Percentiles rank a stretch among this genome's conserved stretches.
These are phyloP conservation scores for Lasioglossum albipes DNA, from an alignment of 1,140 invertebrate species.

Conservation along the genomic window DNA sequence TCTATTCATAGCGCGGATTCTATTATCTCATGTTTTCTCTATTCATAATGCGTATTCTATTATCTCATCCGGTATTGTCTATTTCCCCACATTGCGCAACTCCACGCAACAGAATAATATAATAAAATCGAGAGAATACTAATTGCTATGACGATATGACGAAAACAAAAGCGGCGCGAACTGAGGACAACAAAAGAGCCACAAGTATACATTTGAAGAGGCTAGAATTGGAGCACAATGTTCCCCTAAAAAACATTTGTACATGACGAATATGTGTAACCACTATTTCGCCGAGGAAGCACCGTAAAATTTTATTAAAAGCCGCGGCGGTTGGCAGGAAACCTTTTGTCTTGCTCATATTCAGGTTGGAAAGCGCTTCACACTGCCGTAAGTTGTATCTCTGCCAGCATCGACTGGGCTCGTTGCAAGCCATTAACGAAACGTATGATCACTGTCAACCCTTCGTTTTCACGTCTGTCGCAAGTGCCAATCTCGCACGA, in stretches of 20 bases:
- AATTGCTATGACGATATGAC: too few relatives aligned
- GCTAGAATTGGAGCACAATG: not conserved
- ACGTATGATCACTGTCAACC: not conserved
- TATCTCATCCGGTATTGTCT: too few relatives aligned
- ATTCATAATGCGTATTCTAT: too few relatives aligned
- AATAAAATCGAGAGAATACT: too few relatives aligned
- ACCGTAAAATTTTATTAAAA: not conserved
- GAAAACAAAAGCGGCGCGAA: too few relatives aligned
- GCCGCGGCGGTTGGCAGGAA: not conserved
- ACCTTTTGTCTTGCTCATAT: constrained; percentile 2
- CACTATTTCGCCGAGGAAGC: not conserved
- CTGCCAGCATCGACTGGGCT: not conserved
- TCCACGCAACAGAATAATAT: too few relatives aligned
- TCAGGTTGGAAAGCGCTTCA: not conserved
- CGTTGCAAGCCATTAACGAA: not conserved
- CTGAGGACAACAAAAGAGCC: too few relatives aligned
- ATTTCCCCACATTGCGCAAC: too few relatives aligned
- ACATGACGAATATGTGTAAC: not conserved
- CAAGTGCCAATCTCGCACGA: not conserved
- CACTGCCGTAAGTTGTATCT: not conserved
- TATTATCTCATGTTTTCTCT: too few relatives aligned
- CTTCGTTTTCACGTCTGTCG: constrained; percentile 1
- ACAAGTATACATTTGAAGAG: not conserved
- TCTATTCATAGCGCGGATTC: too few relatives aligned
- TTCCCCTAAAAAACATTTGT: not conserved